Evolutionary conservation across 2,888 invertebrate genomes (phyloP).

Genomic region (Drosophila recens): DNA sequence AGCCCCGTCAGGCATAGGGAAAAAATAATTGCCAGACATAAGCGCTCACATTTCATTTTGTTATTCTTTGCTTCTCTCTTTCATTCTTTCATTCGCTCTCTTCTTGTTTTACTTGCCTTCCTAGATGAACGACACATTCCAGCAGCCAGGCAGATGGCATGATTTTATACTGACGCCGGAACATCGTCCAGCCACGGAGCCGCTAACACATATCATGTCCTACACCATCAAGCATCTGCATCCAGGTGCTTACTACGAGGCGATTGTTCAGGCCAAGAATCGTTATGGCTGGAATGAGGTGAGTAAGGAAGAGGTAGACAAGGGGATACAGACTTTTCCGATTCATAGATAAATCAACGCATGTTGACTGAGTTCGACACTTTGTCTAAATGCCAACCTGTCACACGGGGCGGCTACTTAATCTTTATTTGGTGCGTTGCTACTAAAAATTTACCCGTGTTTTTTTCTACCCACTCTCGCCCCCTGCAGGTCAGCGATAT

Average conservation of each 20-base stretch:
- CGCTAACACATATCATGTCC: conserved; percentile 87
- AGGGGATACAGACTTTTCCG: conserved; percentile 2
- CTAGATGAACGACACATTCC: conserved; percentile 90
- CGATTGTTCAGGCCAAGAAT: conserved; percentile 91
- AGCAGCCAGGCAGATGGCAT: conserved; percentile 90
- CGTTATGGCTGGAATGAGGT: conserved; percentile 91
- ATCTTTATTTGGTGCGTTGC: conserved; percentile 58
- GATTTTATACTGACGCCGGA: conserved; percentile 86
- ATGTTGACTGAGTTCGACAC: conserved; percentile 45
- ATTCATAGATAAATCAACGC: conserved; percentile 46
- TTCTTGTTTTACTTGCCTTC: not conserved
- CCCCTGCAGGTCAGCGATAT: conserved; percentile 88
- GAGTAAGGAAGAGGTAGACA: conserved; percentile 37
- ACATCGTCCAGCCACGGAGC: conserved; percentile 84
- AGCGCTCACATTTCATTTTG: conserved; percentile 37
- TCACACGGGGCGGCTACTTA: conserved; percentile 43
- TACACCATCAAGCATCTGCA: conserved; percentile 89
- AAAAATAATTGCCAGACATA: conserved; percentile 42
- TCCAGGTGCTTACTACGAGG: conserved; percentile 90
- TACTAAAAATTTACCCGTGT: conserved; percentile 17
- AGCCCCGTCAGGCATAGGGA: conserved; percentile 19
- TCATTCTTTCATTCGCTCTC: not conserved
- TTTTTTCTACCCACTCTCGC: not conserved
- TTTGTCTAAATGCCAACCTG: conserved; percentile 29
- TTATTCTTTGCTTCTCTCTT: conserved; percentile 2